Percentiles rank a stretch among this genome's conserved stretches.
Evolutionary conservation across 1,140 invertebrate species (phyloP).

Genomic region (Drosophila willistoni): DNA sequence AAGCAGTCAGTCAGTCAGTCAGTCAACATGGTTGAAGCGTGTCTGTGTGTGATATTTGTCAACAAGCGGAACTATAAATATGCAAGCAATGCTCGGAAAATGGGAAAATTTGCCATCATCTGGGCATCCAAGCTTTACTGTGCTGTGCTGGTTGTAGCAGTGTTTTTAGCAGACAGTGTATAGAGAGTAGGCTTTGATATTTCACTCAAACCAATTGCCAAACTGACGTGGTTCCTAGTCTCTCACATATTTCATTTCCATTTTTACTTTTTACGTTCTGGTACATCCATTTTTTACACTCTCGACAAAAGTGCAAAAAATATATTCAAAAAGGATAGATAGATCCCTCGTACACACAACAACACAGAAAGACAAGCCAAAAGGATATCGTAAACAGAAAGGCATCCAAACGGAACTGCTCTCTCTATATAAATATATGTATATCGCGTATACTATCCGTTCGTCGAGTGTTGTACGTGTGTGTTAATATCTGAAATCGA

Average conservation of each 20-base stretch:
- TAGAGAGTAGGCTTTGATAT: slow-evolving; percentile 56
- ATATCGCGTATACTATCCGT: too few relatives aligned
- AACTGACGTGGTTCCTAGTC: neutral
- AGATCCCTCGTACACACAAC: neutral
- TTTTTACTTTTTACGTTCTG: slow-evolving; percentile 50
- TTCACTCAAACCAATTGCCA: slow-evolving; percentile 52
- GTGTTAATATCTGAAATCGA: too few relatives aligned
- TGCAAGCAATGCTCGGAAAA: slow-evolving; percentile 47
- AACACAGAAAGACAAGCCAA: neutral
- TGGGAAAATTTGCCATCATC: slow-evolving; percentile 19
- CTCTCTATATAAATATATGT: neutral
- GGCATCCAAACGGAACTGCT: too few relatives aligned
- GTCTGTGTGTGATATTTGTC: slow-evolving; percentile 69
- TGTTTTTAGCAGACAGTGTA: neutral
- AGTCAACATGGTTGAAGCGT: slow-evolving; percentile 50
- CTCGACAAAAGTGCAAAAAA: slow-evolving; percentile 37
- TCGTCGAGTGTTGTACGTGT: too few relatives aligned
- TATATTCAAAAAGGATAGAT: slow-evolving; percentile 10
- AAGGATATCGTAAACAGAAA: neutral
- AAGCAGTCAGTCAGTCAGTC: slow-evolving; percentile 30
- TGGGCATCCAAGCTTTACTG: neutral
- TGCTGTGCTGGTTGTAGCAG: neutral
- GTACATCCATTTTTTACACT: slow-evolving; percentile 52
- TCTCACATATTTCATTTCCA: slow-evolving; percentile 43
- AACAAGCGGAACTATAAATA: slow-evolving; percentile 81